These are phyloP conservation scores for Epirrhoe alternata DNA, from an alignment of 2,888 invertebrate genomes.

Conservation along the genomic window DNA sequence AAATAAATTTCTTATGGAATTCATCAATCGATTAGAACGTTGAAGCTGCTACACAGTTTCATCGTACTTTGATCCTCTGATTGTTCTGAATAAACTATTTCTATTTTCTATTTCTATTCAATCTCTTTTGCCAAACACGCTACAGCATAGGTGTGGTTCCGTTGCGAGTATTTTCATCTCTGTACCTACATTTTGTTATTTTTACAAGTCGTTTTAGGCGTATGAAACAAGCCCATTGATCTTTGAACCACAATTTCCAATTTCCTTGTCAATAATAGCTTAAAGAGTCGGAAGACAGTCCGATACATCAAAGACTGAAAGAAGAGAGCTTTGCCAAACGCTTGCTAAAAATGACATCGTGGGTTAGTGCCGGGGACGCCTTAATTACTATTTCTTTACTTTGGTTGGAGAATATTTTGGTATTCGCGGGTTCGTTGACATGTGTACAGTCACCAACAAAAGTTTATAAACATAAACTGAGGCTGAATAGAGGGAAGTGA, in stretches of 20 bases:
- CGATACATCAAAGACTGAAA: background rate
- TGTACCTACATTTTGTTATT: background rate
- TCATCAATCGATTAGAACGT: no score
- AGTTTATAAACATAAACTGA: background rate
- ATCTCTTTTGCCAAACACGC: no score
- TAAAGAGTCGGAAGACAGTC: background rate
- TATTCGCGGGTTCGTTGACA: background rate
- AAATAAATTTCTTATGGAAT: no score
- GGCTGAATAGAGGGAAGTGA: no score
- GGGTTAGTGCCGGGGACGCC: background rate
- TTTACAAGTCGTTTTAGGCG: background rate
- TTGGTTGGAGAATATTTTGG: background rate
- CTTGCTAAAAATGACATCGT: slow-evolving; percentile 1
- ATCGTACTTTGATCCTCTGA: no score
- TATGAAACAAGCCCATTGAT: background rate
- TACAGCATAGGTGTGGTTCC: no score
- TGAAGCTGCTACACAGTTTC: no score
- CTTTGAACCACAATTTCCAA: background rate
- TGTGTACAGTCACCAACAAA: background rate
- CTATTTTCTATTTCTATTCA: no score
- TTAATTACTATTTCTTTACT: slow-evolving; percentile 1
- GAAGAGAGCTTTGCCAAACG: background rate
- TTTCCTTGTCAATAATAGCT: background rate
- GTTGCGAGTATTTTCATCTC: background rate
- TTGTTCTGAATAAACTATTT: no score